A percentile compares a stretch with the other conserved stretches of the same genome.
Evolutionary conservation across 2,113 vertebrate genomes (phyloP).

Genomic region (Cathartes aura): DNA sequence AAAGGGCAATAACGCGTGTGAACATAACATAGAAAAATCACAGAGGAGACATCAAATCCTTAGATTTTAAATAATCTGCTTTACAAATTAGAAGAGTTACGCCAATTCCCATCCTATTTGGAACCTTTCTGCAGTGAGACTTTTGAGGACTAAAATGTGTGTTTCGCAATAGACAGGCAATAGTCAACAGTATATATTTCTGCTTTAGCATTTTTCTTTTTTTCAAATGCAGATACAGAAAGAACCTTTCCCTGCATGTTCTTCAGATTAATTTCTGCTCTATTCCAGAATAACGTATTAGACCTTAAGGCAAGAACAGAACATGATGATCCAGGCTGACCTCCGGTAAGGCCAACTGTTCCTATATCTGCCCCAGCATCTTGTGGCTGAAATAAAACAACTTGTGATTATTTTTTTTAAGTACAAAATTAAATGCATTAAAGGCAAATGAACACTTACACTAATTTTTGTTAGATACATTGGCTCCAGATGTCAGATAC

Average conservation of each 20-base stretch:
- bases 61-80: slow-evolving; percentile 38
- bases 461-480: background rate
- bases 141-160: background rate
- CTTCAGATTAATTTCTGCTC: background rate
- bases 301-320: background rate
- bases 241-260: background rate
- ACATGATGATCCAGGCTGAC: background rate
- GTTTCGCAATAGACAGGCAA: background rate
- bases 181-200: background rate
- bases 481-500: background rate
- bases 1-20: slow-evolving; percentile 46
- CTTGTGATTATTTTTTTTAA: background rate
- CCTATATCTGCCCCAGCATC: background rate
- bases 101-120: background rate
- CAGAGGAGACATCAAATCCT: slow-evolving; percentile 53
- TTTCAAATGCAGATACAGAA: background rate
- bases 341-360: background rate
- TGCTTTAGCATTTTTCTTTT: background rate
- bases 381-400: background rate
- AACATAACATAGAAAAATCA: slow-evolving; percentile 48
- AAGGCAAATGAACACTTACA: background rate
- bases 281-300: background rate
- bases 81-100: background rate
- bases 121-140: background rate
- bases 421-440: background rate